Conservation (phyloP, 2,888 invertebrate species). For the Eristalis arbustorum region DNA sequence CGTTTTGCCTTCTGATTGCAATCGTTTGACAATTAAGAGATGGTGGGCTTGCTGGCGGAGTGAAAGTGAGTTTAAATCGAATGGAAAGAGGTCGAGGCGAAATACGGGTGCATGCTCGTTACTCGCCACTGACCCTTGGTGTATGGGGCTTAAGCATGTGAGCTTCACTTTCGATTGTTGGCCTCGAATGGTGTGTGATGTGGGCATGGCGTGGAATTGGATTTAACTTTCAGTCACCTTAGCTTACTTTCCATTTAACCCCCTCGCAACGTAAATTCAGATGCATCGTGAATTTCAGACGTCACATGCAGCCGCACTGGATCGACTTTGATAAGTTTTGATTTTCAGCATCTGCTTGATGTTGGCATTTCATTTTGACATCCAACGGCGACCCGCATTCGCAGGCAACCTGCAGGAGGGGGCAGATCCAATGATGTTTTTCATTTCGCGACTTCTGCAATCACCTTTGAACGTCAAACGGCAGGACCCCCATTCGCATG, state of each 20-base stretch:
- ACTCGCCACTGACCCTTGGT: background rate
- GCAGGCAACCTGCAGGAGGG: conserved; percentile 2
- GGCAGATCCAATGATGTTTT: conserved; percentile 64
- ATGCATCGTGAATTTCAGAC: background rate
- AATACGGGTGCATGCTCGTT: background rate
- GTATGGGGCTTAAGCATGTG: background rate
- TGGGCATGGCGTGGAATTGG: too few species aligned
- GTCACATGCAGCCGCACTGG: background rate
- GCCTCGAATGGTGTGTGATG: background rate
- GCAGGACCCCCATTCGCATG: conserved; percentile 35
- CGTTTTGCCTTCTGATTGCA: conserved; percentile 26
- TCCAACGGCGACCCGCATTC: conserved; percentile 28
- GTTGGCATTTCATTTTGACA: conserved; percentile 45
- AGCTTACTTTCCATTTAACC: too few species aligned
- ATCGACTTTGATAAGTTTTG: conserved; percentile 27
- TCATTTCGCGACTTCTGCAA: conserved; percentile 64
- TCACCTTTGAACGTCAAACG: conserved; percentile 63
- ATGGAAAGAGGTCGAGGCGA: background rate
- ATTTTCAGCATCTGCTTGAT: conserved; percentile 32
- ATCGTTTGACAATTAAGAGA: conserved; percentile 42
- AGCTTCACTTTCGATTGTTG: background rate
- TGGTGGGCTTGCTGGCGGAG: background rate
- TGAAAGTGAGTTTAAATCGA: background rate
- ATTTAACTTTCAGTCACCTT: too few species aligned
- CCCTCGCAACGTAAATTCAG: too few species aligned